phyloP scores from a whole-genome alignment of 2,113 vertebrate species.

The Anseranas semipalmata region DNA sequence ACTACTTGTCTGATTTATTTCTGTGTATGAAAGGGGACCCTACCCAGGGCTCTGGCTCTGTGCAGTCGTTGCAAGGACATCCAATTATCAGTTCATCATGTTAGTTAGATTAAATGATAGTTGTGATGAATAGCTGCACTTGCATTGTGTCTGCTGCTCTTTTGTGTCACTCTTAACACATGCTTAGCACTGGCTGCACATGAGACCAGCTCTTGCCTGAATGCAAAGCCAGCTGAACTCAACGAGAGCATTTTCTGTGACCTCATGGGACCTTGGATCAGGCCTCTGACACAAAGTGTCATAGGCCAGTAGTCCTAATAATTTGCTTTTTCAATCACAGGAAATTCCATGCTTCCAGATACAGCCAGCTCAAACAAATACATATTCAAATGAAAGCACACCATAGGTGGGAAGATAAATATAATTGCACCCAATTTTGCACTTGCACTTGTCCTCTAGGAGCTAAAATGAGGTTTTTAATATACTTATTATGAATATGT shows the following conservation, averaged over 20 bases:
- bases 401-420: conserved; percentile 45
- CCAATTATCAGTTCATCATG: conserved; percentile 7
- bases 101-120: conserved; percentile 2
- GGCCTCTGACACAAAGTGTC: background rate
- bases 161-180: background rate
- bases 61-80: background rate
- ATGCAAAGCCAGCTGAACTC: background rate
- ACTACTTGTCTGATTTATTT: conserved; percentile 33
- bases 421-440: conserved; percentile 51
- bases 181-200: background rate
- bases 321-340: conserved; percentile 41
- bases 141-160: background rate
- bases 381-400: conserved; percentile 8
- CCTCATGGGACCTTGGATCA: background rate
- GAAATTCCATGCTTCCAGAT: background rate
- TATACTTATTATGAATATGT: conserved; percentile 42
- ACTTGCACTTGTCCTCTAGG: conserved; percentile 38
- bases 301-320: background rate
- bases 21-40: background rate
- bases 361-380: conserved; percentile 4
- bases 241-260: background rate
- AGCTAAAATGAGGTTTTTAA: conserved; percentile 62
- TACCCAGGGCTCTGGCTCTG: background rate
- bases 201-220: background rate
- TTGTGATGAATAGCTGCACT: background rate